Conservation (phyloP, 2,113 vertebrate species). For the Oceanodroma tethys region DNA sequence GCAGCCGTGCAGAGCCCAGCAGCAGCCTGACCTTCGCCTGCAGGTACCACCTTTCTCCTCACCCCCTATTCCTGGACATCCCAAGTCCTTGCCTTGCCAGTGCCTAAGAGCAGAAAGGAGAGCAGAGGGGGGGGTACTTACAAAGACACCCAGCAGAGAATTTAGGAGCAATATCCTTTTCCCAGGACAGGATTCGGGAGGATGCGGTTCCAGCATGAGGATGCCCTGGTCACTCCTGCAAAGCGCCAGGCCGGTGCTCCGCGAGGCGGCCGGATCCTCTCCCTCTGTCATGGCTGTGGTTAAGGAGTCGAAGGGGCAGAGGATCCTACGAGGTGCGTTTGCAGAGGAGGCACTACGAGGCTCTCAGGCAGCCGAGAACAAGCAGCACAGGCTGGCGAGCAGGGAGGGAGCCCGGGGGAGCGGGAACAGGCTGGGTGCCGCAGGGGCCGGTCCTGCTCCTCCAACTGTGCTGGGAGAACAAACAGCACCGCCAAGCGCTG, state of each 20-base stretch:
- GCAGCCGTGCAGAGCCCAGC: not conserved
- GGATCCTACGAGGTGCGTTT: not conserved
- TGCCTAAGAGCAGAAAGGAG: not conserved
- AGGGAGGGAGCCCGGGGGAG: not conserved
- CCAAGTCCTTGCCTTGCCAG: not conserved
- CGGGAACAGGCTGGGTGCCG: not conserved
- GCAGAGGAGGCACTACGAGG: not conserved
- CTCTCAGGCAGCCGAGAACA: not conserved
- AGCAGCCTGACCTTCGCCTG: not conserved
- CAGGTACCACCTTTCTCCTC: not conserved
- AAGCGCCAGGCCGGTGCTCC: not conserved
- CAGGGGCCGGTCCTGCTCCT: not conserved
- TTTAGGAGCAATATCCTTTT: slow-evolving; percentile 12
- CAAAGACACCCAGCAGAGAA: slow-evolving; percentile 39
- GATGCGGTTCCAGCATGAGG: not conserved
- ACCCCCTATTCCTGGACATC: not conserved
- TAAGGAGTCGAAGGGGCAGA: not conserved
- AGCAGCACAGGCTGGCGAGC: not conserved
- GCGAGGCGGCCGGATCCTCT: not conserved
- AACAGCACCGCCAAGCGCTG: not conserved
- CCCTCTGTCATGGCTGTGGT: not conserved
- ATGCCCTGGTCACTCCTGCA: not conserved
- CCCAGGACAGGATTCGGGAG: not conserved
- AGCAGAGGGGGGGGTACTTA: not conserved
- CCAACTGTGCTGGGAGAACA: not conserved